Conservation (phyloP, 2,113 vertebrate species). For the Diphyllodes magnificus region DNA sequence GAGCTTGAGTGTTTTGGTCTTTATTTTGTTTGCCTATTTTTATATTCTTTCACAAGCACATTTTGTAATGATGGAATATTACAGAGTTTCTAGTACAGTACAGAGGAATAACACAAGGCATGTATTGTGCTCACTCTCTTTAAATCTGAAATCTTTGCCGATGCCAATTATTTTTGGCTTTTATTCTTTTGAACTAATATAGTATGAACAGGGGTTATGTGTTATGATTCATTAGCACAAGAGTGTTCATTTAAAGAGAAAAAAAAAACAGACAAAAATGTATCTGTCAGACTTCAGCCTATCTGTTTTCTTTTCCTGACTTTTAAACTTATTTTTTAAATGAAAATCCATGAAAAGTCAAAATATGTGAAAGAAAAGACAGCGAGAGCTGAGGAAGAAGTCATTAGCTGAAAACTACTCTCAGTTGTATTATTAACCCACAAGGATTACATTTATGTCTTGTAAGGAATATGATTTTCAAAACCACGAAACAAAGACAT, state of each 20-base stretch:
- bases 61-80: conserved; percentile 57
- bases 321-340: not conserved
- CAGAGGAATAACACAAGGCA: conserved; percentile 31
- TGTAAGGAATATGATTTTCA: not conserved
- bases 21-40: conserved; percentile 61
- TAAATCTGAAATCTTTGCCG: not conserved
- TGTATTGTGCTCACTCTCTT: conserved; percentile 34
- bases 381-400: not conserved
- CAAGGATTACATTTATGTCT: not conserved
- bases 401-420: not conserved
- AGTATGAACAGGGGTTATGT: not conserved
- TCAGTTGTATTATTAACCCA: not conserved
- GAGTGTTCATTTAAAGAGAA: not conserved
- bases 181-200: conserved; percentile 49
- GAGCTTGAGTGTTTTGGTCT: conserved; percentile 45
- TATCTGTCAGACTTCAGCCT: not conserved
- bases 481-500: not conserved
- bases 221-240: not conserved
- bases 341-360: not conserved
- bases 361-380: not conserved
- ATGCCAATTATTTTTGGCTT: conserved; percentile 57
- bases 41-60: conserved; percentile 40
- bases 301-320: not conserved
- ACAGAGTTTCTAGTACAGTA: conserved; percentile 24
- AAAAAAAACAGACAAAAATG: not conserved